phyloP scores from a whole-genome alignment of 2,797 vertebrate genomes.

The Leontopithecus rosalia region DNA sequence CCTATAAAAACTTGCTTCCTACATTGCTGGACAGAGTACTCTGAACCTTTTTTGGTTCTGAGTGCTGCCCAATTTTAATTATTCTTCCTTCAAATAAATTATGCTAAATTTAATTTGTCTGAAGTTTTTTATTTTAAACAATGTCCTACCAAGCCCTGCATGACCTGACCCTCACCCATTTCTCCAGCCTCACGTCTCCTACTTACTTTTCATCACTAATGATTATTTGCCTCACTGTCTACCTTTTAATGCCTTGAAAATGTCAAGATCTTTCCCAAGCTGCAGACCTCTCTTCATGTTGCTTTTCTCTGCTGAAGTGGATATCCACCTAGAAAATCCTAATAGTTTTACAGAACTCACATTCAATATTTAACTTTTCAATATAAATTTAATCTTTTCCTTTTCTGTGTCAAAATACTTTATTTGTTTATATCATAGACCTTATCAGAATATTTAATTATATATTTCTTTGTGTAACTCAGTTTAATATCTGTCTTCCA shows the following conservation, averaged over 20 bases:
- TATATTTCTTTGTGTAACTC: not conserved
- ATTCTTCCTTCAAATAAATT: not conserved
- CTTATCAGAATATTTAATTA: slow-evolving; percentile 26
- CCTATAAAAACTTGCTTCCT: not conserved
- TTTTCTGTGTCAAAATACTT: not conserved
- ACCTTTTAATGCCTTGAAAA: not conserved
- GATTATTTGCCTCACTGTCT: not conserved
- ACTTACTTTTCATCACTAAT: not conserved
- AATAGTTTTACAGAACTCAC: not conserved
- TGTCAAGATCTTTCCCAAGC: not conserved
- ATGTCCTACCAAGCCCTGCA: not conserved
- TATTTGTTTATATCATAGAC: not conserved
- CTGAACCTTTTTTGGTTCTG: not conserved
- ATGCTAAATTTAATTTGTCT: not conserved
- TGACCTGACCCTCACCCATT: not conserved
- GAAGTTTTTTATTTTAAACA: not conserved
- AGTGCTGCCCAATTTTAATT: not conserved
- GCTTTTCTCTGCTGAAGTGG: not conserved
- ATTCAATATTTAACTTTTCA: not conserved
- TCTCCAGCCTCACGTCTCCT: not conserved
- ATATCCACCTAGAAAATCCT: not conserved
- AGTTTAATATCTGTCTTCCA: not conserved
- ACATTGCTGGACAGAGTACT: not conserved
- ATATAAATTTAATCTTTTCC: not conserved
- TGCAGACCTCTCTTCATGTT: not conserved